These are phyloP conservation scores for Cybosia mesomella DNA, from an alignment of 2,888 invertebrate genomes.

Conservation along the genomic window DNA sequence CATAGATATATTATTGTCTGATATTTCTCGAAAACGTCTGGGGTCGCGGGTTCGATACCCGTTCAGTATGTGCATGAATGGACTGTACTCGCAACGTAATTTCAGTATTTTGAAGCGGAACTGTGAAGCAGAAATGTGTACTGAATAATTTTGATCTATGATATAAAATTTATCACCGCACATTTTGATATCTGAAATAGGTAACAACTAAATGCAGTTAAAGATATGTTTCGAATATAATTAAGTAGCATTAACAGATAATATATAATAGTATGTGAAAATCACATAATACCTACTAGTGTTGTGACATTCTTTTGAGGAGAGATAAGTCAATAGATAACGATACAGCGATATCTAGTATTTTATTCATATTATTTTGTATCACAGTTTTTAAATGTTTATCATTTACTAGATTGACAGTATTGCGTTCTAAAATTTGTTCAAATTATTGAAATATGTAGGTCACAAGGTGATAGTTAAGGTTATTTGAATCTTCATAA, in stretches of 20 bases:
- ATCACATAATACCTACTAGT: constrained; percentile 1
- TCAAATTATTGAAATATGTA: background rate
- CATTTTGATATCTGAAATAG: background rate
- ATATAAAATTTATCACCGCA: background rate
- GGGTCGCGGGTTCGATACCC: too few relatives aligned
- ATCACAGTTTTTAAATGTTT: constrained; percentile 1
- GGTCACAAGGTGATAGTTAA: background rate
- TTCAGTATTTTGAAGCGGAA: background rate
- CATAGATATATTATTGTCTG: too few relatives aligned
- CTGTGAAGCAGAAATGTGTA: background rate
- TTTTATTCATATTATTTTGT: constrained; percentile 1
- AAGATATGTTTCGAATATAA: background rate
- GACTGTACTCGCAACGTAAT: too few relatives aligned
- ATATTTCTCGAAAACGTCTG: too few relatives aligned
- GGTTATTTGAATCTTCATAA: too few relatives aligned
- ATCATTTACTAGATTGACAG: background rate
- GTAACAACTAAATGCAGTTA: background rate
- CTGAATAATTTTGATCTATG: background rate
- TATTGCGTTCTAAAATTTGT: background rate
- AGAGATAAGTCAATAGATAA: background rate
- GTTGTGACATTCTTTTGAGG: background rate
- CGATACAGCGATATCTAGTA: background rate
- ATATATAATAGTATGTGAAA: background rate
- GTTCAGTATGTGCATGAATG: too few relatives aligned
- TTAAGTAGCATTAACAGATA: constrained; percentile 2